Evolutionary conservation across 2,113 vertebrate species (phyloP).

Genomic region (Coryphaenoides rupestris): DNA sequence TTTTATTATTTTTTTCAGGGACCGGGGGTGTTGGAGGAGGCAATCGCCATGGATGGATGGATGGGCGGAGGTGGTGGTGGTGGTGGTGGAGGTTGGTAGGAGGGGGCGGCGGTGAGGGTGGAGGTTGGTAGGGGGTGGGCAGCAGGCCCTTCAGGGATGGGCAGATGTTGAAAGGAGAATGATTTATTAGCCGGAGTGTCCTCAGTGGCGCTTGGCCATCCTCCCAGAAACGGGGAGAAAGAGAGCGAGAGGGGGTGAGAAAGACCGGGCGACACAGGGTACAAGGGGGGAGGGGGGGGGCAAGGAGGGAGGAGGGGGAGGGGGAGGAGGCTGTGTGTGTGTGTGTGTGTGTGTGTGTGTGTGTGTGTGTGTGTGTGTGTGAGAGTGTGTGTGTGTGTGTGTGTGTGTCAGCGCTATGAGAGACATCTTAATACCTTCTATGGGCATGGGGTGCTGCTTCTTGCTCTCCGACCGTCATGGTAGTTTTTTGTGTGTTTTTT

Average conservation of each 20-base stretch:
- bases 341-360: too few species aligned
- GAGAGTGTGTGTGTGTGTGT: too few species aligned
- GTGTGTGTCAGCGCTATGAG: conserved; percentile 36
- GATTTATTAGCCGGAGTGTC: not conserved
- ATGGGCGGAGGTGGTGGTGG: conserved; percentile 4
- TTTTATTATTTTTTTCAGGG: too few species aligned
- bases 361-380: too few species aligned
- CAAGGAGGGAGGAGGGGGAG: not conserved
- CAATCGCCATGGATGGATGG: not conserved
- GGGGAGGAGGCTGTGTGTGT: not conserved
- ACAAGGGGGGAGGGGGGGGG: not conserved
- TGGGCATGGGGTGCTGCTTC: conserved; percentile 70
- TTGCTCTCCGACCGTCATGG: conserved; percentile 70
- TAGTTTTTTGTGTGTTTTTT: conserved; percentile 36
- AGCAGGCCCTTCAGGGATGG: not conserved
- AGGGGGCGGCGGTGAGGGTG: too few species aligned
- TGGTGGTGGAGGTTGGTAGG: too few species aligned
- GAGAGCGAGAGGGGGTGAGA: not conserved
- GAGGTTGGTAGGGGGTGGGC: too few species aligned
- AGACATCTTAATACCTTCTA: conserved; percentile 79
- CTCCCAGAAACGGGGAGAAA: not conserved
- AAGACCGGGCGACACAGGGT: not conserved
- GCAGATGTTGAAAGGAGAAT: not conserved
- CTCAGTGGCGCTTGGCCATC: not conserved
- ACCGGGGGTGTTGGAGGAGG: conserved; percentile 51